Evolutionary conservation across 2,113 vertebrate species (phyloP).

Genomic region (Myrmecophaga tridactyla): DNA sequence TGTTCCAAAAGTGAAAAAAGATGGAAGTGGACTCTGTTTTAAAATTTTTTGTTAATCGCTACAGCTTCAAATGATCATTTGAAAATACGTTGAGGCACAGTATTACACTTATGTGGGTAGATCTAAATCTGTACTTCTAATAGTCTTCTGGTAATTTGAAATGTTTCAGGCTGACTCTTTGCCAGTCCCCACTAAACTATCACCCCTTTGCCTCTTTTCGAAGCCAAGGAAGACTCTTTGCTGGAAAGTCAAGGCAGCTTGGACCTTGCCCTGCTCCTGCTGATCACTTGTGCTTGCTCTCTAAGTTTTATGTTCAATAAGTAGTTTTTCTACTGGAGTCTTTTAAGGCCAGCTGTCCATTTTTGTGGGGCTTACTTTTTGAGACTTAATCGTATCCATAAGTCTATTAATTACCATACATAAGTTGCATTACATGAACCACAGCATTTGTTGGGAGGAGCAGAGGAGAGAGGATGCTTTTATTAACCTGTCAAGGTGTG

Average conservation of each 20-base stretch:
- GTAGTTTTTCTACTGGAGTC: not conserved
- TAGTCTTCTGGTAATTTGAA: not conserved
- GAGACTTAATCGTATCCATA: not conserved
- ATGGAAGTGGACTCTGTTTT: not conserved
- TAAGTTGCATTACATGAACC: not conserved
- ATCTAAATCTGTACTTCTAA: not conserved
- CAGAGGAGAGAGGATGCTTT: no score
- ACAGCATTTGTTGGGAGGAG: not conserved
- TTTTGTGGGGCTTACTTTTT: not conserved
- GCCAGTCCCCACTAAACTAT: not conserved
- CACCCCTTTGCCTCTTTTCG: not conserved
- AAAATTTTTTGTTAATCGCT: not conserved
- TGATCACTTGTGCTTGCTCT: not conserved
- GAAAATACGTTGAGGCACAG: not conserved
- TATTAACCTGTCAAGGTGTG: not conserved
- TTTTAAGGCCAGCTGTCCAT: no score
- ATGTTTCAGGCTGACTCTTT: no score
- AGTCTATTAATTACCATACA: not conserved
- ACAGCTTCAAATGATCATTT: not conserved
- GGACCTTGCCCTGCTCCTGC: not conserved
- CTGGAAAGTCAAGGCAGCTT: not conserved
- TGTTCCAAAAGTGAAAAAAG: not conserved
- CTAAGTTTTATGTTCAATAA: not conserved
- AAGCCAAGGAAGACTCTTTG: no score
- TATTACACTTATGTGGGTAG: rapidly evolving